phyloP scores from a whole-genome alignment of 2,113 vertebrate genomes.

The Daubentonia madagascariensis region DNA sequence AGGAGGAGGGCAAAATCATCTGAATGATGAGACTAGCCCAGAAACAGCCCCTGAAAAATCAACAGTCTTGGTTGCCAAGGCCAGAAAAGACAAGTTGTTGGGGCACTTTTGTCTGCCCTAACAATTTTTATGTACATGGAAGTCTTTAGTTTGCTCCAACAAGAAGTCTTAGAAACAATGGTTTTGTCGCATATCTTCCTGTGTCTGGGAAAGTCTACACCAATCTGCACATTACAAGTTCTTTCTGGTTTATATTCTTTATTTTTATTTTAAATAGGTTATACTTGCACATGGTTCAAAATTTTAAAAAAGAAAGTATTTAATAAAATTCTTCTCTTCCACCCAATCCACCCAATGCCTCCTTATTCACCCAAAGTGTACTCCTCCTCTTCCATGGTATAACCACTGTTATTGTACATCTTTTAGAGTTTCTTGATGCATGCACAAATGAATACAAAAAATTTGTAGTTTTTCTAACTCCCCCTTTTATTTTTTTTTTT shows the following conservation, averaged over 20 bases:
- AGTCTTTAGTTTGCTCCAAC: not conserved
- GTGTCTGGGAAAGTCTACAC: not conserved
- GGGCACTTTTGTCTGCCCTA: not conserved
- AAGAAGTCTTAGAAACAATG: not conserved
- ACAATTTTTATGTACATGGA: not conserved
- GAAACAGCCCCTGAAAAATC: not conserved
- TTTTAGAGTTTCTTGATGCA: not conserved
- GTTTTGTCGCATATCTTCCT: not conserved
- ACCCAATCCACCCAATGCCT: not conserved
- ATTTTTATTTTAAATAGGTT: not conserved
- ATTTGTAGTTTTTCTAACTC: not conserved
- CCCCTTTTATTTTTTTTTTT: not conserved
- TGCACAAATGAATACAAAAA: not conserved
- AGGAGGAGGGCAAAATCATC: not conserved
- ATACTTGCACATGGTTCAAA: not conserved
- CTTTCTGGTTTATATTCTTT: conserved; percentile 38
- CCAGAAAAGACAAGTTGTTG: not conserved
- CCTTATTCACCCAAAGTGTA: not conserved
- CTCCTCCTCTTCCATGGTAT: not conserved
- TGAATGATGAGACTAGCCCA: not conserved
- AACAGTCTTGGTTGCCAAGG: not conserved
- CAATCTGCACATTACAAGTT: not conserved
- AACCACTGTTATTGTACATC: not conserved
- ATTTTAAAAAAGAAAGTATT: not conserved
- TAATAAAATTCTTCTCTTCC: not conserved